Base-by-base conservation (phyloP, 2,888 invertebrate genomes). In the Dione juno region DNA sequence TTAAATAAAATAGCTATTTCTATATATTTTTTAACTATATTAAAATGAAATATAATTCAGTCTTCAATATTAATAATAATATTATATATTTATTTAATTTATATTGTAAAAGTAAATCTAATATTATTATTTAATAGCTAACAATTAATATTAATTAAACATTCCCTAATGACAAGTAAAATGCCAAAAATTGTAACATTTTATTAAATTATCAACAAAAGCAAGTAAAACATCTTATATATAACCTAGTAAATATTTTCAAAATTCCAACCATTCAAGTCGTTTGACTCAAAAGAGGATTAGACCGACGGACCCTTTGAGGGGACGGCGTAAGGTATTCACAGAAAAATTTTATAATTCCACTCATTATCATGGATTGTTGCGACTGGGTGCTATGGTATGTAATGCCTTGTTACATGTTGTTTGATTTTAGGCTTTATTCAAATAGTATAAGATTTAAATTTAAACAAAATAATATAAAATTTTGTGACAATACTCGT, bases 311-410 rank as follows among this genome's bases (percentile, higher is more conserved):
- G 68, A 54, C 59, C 70, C 70, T 70, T 71, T 68, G 66, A 68
- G 57, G 50, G 72, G 54, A 64, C 65, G 67, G 69, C 21, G 59
- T 67, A 48, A 66, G 69, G 68, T 63, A 71, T 69, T 72, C 64
- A 63, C 61, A 45, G 70, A 70, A 74, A 72, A 74, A 68, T 37
- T 58, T 63, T 67, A 66, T 74, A 74, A 74, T 74, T 66, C 67
- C 68, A 57, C 67, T 74, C 72, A 74, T 74, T 74, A 74, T 67
- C 41, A 61, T 58, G 71, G 54, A 50, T 45, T 66, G 45, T 54
- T 54, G 43, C 61, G 35, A 63, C 43, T 54, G 53, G 63, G 52
- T 52, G 52, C 59, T 35, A 16, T 16, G 57, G 54, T 5, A 11
- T 61, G 45, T 35, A 48, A 16, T 40, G 6, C 28, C 16, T n/a